A percentile compares a stretch with the other conserved stretches of the same genome.
phyloP scores from a whole-genome alignment of 2,888 invertebrate species.

The Julus scanicus region DNA sequence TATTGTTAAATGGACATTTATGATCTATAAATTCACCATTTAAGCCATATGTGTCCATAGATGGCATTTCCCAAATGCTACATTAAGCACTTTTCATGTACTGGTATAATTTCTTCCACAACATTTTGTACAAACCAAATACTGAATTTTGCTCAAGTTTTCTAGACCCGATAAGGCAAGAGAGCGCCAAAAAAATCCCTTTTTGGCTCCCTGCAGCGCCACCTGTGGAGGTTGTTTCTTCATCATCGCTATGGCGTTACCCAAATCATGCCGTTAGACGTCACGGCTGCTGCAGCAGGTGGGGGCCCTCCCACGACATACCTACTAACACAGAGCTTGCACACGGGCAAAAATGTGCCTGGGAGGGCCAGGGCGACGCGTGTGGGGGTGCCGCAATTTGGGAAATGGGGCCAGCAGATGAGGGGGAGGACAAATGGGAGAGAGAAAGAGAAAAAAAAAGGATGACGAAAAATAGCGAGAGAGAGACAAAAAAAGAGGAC shows the following conservation, averaged over 20 bases:
- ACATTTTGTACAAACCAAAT: too few relatives aligned
- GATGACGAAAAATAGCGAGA: not conserved
- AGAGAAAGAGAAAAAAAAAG: not conserved
- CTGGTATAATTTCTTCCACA: too few relatives aligned
- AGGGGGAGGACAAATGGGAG: not conserved
- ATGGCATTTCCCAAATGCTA: too few relatives aligned
- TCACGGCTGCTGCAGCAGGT: not conserved
- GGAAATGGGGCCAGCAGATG: constrained; percentile 1
- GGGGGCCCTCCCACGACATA: not conserved
- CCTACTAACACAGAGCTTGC: not conserved
- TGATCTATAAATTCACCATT: too few relatives aligned
- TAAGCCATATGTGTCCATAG: too few relatives aligned
- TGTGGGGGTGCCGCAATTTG: not conserved
- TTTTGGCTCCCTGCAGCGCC: not conserved
- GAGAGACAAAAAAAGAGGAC: not conserved
- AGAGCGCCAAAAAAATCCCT: too few relatives aligned
- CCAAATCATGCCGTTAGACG: not conserved
- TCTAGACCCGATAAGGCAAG: too few relatives aligned
- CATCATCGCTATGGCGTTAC: too few relatives aligned
- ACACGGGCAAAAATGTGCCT: not conserved
- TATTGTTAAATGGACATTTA: too few relatives aligned
- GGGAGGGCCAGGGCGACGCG: not conserved
- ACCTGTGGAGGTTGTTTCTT: not conserved
- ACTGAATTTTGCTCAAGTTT: too few relatives aligned
- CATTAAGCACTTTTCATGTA: too few relatives aligned